Conservation (phyloP, 2,797 vertebrate genomes). For the Malacoctenus gilli region DNA sequence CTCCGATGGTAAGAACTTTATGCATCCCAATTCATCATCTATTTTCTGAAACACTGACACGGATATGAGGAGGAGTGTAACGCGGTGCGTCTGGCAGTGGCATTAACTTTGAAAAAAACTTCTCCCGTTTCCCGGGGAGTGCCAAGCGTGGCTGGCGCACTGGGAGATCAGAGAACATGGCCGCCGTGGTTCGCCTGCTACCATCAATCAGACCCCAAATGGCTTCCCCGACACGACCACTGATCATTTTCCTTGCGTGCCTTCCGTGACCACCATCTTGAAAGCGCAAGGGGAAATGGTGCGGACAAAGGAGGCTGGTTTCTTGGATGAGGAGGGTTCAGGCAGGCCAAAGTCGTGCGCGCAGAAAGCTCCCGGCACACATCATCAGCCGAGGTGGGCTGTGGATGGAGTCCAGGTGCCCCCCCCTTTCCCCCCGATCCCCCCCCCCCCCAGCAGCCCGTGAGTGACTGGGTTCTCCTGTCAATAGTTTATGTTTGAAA, state of each 20-base stretch:
- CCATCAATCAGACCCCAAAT: conserved; percentile 83
- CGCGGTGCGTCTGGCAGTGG: conserved; percentile 62
- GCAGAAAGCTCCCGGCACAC: conserved; percentile 77
- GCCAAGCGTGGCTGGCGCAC: conserved; percentile 72
- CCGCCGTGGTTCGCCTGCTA: conserved; percentile 77
- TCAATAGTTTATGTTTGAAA: conserved; percentile 74
- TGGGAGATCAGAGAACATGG: conserved; percentile 78
- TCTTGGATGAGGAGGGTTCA: not conserved
- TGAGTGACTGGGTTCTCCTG: conserved; percentile 50
- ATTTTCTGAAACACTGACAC: conserved; percentile 69
- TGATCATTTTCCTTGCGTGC: conserved; percentile 71
- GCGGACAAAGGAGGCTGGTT: conserved; percentile 40
- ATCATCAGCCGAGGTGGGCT: conserved; percentile 65
- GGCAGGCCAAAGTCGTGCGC: conserved; percentile 77
- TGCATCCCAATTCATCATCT: conserved; percentile 63
- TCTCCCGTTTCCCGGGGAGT: conserved; percentile 71
- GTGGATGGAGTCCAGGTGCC: conserved; percentile 76
- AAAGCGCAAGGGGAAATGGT: conserved; percentile 61
- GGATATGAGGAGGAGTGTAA: conserved; percentile 70
- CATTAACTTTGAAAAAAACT: conserved; percentile 65
- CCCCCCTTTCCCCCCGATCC: too few species aligned
- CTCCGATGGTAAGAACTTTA: conserved; percentile 48
- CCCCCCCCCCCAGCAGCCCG: conserved; percentile 54
- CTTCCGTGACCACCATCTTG: conserved; percentile 80
- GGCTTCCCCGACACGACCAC: conserved; percentile 80